Percentiles rank a stretch among this genome's conserved stretches.
Conservation (phyloP, 2,113 vertebrate genomes). For the Holacanthus passer region DNA sequence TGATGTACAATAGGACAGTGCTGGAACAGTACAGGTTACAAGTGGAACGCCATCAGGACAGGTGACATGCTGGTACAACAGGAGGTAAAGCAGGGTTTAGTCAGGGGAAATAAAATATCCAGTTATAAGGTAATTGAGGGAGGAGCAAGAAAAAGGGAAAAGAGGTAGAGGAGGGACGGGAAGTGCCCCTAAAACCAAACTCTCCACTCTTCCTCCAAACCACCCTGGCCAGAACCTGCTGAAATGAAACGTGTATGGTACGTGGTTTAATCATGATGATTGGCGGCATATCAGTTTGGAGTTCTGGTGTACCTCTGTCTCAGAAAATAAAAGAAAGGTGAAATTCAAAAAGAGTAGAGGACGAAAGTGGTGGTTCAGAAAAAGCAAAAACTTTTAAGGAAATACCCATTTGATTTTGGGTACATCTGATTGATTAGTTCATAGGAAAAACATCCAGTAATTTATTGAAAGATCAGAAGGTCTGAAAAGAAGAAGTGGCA, state of each 20-base stretch:
- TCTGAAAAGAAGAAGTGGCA: not conserved
- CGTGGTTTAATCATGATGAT: not conserved
- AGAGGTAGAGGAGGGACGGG: not conserved
- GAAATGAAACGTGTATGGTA: conserved; percentile 40
- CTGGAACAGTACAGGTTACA: conserved; percentile 11
- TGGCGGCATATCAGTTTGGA: not conserved
- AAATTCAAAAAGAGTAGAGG: conserved; percentile 1
- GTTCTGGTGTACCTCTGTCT: not conserved
- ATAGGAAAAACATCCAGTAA: not conserved
- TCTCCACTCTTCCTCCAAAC: conserved; percentile 4
- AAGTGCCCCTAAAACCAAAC: conserved; percentile 7
- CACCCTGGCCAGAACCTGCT: conserved; percentile 52
- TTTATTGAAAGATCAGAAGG: not conserved
- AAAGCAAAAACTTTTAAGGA: not conserved
- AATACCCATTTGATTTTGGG: not conserved
- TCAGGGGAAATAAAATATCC: conserved; percentile 29
- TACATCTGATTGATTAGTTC: conserved; percentile 1
- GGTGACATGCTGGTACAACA: conserved; percentile 14
- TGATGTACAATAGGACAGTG: not conserved
- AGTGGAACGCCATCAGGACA: not conserved
- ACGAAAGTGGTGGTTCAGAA: not conserved
- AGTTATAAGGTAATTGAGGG: conserved; percentile 9
- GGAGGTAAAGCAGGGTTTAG: conserved; percentile 25
- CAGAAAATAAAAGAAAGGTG: conserved; percentile 29
- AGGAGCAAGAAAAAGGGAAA: conserved; percentile 8